A percentile compares a stretch with the other conserved stretches of the same genome.
Evolutionary conservation across 2,888 invertebrate genomes (phyloP).

Genomic region (Drosophila niveifrons): DNA sequence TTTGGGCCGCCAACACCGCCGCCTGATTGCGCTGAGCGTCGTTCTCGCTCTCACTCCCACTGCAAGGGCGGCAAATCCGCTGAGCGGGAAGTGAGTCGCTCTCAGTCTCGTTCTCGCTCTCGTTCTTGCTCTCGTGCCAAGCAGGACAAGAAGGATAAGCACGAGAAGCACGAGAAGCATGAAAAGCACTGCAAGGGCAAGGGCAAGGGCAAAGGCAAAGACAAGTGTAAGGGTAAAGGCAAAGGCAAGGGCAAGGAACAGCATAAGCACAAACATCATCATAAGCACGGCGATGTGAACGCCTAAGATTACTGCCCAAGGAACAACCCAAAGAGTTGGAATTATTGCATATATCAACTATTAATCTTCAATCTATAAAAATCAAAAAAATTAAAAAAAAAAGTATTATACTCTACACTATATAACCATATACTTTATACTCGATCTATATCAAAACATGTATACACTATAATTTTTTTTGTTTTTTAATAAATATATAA

Average conservation of each 20-base stretch:
- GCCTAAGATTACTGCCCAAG: not conserved
- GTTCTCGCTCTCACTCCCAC: slow-evolving; percentile 22
- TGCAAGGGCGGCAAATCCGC: slow-evolving; percentile 1
- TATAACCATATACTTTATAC: not conserved
- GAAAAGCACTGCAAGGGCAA: slow-evolving; percentile 10
- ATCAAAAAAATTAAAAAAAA: not conserved
- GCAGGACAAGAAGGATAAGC: slow-evolving; percentile 16
- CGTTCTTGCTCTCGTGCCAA: slow-evolving; percentile 15
- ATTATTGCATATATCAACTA: slow-evolving; percentile 21
- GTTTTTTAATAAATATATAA: slow-evolving; percentile 14
- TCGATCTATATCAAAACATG: not conserved
- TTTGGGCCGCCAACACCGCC: slow-evolving; percentile 1
- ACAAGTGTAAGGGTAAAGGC: slow-evolving; percentile 8
- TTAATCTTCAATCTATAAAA: slow-evolving; percentile 18
- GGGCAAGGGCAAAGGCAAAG: slow-evolving; percentile 19
- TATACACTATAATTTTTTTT: not conserved
- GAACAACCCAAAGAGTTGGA: not conserved
- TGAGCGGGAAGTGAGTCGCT: slow-evolving; percentile 5
- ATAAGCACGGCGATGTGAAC: not conserved
- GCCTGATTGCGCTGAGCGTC: not conserved
- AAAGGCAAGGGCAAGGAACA: slow-evolving; percentile 2
- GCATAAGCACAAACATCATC: slow-evolving; percentile 13
- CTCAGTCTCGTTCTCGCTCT: slow-evolving; percentile 1
- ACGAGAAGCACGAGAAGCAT: not conserved
- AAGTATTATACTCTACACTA: not conserved